phyloP scores from a whole-genome alignment of 2,797 vertebrate genomes.

The Helicolenus hilgendorfi region DNA sequence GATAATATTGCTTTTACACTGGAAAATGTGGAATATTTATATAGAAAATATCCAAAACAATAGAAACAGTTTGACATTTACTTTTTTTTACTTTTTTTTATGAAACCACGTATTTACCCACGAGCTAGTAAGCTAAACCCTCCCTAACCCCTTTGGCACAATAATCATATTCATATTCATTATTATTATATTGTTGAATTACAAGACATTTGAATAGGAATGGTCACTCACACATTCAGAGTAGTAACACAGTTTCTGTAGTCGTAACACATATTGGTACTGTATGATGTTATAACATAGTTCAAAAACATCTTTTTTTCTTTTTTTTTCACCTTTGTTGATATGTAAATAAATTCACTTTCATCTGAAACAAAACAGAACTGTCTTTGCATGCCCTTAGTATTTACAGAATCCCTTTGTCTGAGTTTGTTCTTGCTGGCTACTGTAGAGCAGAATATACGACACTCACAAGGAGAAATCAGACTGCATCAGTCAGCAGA shows the following conservation, averaged over 20 bases:
- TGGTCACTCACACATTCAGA: slow-evolving; percentile 84
- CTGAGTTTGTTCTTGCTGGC: slow-evolving; percentile 83
- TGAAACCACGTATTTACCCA: slow-evolving; percentile 81
- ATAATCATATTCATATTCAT: slow-evolving; percentile 81
- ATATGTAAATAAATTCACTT: slow-evolving; percentile 80
- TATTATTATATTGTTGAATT: slow-evolving; percentile 81
- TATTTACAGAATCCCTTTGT: slow-evolving; percentile 87
- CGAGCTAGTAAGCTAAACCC: slow-evolving; percentile 73
- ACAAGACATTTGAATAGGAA: slow-evolving; percentile 87
- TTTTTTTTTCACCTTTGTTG: slow-evolving; percentile 73
- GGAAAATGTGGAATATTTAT: slow-evolving; percentile 84
- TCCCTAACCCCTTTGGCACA: slow-evolving; percentile 88
- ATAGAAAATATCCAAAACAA: slow-evolving; percentile 88
- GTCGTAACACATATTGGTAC: slow-evolving; percentile 81
- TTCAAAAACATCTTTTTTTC: slow-evolving; percentile 77
- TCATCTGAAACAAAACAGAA: slow-evolving; percentile 80
- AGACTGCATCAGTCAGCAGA: slow-evolving; percentile 26
- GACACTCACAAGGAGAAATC: slow-evolving; percentile 49
- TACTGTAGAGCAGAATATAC: slow-evolving; percentile 75
- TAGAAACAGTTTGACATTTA: slow-evolving; percentile 86
- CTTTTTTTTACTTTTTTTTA: slow-evolving; percentile 69
- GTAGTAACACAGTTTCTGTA: slow-evolving; percentile 86
- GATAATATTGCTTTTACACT: slow-evolving; percentile 90
- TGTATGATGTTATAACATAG: slow-evolving; percentile 73
- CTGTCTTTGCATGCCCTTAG: slow-evolving; percentile 87